Evolutionary conservation across 2,888 invertebrate species (phyloP), one percentile per base, ranked within the genome.

Genomic region (Thymelicus lineola): DNA sequence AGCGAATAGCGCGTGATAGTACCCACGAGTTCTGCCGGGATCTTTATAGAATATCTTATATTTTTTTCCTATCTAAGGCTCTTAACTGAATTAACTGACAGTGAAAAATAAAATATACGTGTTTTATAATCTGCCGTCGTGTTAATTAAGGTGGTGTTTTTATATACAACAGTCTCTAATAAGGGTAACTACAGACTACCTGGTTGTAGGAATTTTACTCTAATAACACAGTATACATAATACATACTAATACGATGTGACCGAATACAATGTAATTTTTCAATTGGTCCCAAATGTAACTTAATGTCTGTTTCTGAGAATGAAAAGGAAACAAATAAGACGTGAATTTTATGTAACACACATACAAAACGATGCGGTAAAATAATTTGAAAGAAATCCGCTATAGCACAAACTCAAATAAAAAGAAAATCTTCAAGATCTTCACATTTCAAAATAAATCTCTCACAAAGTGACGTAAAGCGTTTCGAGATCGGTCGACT

Each of bases 1-100:
- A 63, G 15, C 50, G 58, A 63, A 69, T 69, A 58, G 69, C 62
- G n/a, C n/a, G 35, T 57, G 48, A 58, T 63, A 69, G 62, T 46
- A 57, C 57, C 63, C 48, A 15, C 28, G 57, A 62, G 68, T 35
- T 35, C 35, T 46, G 57, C 42, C 65, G 20, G 50, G n/a, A 20
- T 20, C 20, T 57, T 36, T 45, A 9, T 65, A 65, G 42, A 57
- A n/a, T 12, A 6, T 53, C 20, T 20, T 53, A 53, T 20, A 53
- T 53, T 53, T 20, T n/a, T 53, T 20, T 53, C 53, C 3, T 20
- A 20, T 53, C 48, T 50, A 15, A 53, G 20, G 53, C 53, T 53
- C 10, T 50, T 50, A 12, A 50, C 15, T 17, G 9, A 5, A 50
- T 50, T 50, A 17, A 50, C 50, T 50, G 50, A 12, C 12, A 4